Percentiles rank a stretch among this genome's conserved stretches.
Evolutionary conservation across 2,888 invertebrate species (phyloP).

Genomic region (Cryptus viduatorius): DNA sequence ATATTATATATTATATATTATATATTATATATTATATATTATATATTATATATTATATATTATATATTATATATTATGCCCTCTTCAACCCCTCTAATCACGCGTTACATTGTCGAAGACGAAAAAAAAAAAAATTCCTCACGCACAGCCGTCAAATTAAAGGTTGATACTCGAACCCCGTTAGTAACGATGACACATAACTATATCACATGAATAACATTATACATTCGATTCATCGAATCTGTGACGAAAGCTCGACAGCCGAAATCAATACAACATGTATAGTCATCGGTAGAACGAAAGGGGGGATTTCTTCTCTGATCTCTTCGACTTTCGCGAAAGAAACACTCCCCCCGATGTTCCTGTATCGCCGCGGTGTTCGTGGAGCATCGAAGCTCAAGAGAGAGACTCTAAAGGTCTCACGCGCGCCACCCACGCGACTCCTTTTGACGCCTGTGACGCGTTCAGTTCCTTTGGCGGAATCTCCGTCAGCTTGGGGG

Average conservation of each 20-base stretch:
- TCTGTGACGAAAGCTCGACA: slow-evolving; percentile 41
- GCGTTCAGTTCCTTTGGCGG: slow-evolving; percentile 78
- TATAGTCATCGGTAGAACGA: slow-evolving; percentile 30
- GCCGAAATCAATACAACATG: slow-evolving; percentile 42
- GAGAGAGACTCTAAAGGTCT: slow-evolving; percentile 29
- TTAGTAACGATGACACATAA: slow-evolving; percentile 36
- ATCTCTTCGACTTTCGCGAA: not conserved
- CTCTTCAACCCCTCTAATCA: not conserved
- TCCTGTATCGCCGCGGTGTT: not conserved
- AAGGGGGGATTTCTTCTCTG: not conserved
- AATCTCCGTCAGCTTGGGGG: slow-evolving; percentile 34
- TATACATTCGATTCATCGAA: not conserved
- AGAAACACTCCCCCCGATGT: not conserved
- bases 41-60: no score
- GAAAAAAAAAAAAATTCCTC: not conserved
- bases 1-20: no score
- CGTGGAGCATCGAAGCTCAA: not conserved
- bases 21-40: no score
- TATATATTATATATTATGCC: not conserved
- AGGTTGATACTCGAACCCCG: not conserved
- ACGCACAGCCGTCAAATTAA: slow-evolving; percentile 2
- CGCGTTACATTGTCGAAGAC: not conserved
- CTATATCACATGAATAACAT: slow-evolving; percentile 3
- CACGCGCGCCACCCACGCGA: slow-evolving; percentile 80
- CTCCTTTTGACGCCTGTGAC: slow-evolving; percentile 81